phyloP scores from a whole-genome alignment of 2,888 invertebrate species.

The Mayetiola destructor region DNA sequence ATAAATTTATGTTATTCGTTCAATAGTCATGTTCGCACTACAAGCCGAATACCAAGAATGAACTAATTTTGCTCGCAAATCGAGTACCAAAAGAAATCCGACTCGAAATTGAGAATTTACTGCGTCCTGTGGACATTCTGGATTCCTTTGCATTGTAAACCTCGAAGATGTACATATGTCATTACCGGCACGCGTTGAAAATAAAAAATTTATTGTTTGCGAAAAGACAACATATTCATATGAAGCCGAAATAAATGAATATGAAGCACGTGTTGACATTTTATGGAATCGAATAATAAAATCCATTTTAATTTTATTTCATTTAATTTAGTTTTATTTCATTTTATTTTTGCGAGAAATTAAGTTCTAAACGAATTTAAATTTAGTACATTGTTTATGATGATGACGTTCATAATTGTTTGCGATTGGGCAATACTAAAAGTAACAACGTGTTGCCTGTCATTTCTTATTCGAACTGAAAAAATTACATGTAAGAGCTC shows the following conservation, averaged over 20 bases:
- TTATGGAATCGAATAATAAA: slow-evolving; percentile 96
- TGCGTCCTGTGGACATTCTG: slow-evolving; percentile 77
- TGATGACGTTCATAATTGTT: no score
- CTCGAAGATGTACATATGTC: slow-evolving; percentile 83
- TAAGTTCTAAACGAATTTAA: no score
- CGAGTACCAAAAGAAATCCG: slow-evolving; percentile 79
- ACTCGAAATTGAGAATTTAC: slow-evolving; percentile 79
- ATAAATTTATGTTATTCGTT: slow-evolving; percentile 17
- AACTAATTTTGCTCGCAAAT: slow-evolving; percentile 68
- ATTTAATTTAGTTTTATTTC: no score
- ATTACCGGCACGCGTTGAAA: slow-evolving; percentile 72
- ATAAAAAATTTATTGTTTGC: slow-evolving; percentile 67
- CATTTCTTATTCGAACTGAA: no score
- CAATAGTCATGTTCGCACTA: slow-evolving; percentile 61
- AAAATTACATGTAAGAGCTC: no score
- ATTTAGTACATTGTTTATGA: no score
- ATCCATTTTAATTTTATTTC: no score
- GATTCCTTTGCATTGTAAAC: slow-evolving; percentile 80
- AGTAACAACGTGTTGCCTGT: no score
- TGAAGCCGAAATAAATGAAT: slow-evolving; percentile 72
- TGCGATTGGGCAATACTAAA: no score
- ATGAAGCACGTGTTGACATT: slow-evolving; percentile 75
- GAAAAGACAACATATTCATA: slow-evolving; percentile 89
- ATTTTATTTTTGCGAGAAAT: no score
- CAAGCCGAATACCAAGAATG: slow-evolving; percentile 42